Percentiles rank a stretch among this genome's conserved stretches.
These are phyloP conservation scores for Halictus ligatus DNA, from an alignment of 2,888 invertebrate species.

Conservation along the genomic window DNA sequence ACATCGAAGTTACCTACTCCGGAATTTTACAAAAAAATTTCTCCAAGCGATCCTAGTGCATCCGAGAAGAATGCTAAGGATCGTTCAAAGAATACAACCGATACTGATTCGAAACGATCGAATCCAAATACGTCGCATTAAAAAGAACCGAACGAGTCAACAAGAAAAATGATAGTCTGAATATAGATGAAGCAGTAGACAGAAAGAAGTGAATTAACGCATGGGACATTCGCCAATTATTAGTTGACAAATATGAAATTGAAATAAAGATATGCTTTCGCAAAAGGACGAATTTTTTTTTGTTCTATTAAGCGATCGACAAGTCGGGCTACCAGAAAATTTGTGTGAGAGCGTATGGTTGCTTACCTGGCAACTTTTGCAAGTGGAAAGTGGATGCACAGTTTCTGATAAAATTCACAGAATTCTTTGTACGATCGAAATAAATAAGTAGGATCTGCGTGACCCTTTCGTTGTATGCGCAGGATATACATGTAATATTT, in stretches of 20 bases:
- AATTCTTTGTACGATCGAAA: slow-evolving; percentile 99
- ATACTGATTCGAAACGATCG: background rate
- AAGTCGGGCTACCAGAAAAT: too few species aligned
- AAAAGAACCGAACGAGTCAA: background rate
- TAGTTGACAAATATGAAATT: background rate
- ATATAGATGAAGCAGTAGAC: background rate
- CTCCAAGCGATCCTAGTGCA: background rate
- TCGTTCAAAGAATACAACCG: background rate
- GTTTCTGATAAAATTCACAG: slow-evolving; percentile 97
- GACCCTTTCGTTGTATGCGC: slow-evolving; percentile 92
- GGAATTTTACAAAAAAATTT: slow-evolving; percentile 69
- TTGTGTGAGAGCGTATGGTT: slow-evolving; percentile 6
- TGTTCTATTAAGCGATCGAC: background rate
- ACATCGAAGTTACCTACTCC: slow-evolving; percentile 19
- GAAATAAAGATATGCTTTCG: background rate
- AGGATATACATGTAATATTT: slow-evolving; percentile 98
- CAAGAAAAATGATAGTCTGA: background rate
- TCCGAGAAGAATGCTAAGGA: slow-evolving; percentile 18
- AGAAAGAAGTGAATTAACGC: background rate
- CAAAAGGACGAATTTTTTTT: background rate
- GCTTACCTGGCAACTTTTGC: slow-evolving; percentile 95
- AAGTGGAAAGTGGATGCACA: slow-evolving; percentile 95
- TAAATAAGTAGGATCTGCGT: slow-evolving; percentile 94
- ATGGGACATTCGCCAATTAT: background rate
- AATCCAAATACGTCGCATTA: background rate